Evolutionary conservation across 2,113 vertebrate species (phyloP).

Genomic region (Haemorhous mexicanus): DNA sequence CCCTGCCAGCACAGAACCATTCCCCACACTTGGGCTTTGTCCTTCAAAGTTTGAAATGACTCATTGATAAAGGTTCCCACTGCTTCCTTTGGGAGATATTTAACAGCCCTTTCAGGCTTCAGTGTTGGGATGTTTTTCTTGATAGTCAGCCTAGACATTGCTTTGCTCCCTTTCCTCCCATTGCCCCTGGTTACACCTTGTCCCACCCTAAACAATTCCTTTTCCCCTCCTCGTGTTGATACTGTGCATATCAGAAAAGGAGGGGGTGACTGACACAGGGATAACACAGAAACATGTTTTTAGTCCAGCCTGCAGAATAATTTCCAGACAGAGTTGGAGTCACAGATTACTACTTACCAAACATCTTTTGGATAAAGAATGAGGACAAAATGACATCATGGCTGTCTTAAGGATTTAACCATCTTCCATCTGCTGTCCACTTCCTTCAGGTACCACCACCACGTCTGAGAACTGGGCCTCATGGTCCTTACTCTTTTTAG

Average conservation of each 20-base stretch:
- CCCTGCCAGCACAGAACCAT: conserved; percentile 3
- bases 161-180: conserved; percentile 28
- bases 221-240: neutral
- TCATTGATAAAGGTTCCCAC: conserved; percentile 52
- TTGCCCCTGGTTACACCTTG: neutral
- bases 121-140: conserved; percentile 37
- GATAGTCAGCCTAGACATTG: conserved; percentile 20
- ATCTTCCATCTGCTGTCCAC: neutral
- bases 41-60: conserved; percentile 14
- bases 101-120: neutral
- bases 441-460: neutral
- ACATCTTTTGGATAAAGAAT: neutral
- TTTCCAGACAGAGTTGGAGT: neutral
- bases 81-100: neutral
- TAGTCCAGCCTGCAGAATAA: neutral
- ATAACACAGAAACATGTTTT: neutral
- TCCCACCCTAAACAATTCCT: conserved; percentile 33
- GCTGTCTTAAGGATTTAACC: neutral
- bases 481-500: neutral
- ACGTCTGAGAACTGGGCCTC: neutral
- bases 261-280: neutral
- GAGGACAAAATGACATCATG: neutral
- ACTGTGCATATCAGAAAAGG: neutral
- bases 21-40: conserved; percentile 11
- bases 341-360: neutral